Evolutionary conservation across 2,797 vertebrate genomes (phyloP).

Genomic region (Scomberomorus guttatus): DNA sequence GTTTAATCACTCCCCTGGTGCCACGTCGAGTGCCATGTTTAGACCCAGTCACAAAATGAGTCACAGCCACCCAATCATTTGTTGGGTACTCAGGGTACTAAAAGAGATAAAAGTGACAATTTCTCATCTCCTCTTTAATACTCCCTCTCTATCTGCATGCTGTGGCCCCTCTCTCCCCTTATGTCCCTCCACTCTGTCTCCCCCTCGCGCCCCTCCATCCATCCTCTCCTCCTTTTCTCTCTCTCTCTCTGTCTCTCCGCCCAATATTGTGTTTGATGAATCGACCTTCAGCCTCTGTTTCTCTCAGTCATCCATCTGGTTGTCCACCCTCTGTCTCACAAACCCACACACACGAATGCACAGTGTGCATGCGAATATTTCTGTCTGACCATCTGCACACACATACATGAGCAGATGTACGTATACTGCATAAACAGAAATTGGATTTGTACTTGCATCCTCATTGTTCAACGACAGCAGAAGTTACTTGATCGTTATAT

Average conservation of each 20-base stretch:
- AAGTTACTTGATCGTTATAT: neutral
- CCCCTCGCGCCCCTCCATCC: slow-evolving; percentile 35
- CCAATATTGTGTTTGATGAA: slow-evolving; percentile 80
- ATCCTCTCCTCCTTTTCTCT: slow-evolving; percentile 46
- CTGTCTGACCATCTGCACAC: slow-evolving; percentile 39
- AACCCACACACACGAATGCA: slow-evolving; percentile 47
- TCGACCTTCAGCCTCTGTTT: slow-evolving; percentile 80
- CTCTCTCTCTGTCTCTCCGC: slow-evolving; percentile 50
- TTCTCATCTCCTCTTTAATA: slow-evolving; percentile 58
- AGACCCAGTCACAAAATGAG: slow-evolving; percentile 52
- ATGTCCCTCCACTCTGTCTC: slow-evolving; percentile 20
- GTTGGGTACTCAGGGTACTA: slow-evolving; percentile 63
- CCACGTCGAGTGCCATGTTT: slow-evolving; percentile 47
- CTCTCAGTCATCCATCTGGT: slow-evolving; percentile 81
- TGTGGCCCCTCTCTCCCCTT: slow-evolving; percentile 25
- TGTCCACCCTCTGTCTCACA: slow-evolving; percentile 81
- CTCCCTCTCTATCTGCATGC: slow-evolving; percentile 46
- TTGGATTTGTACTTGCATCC: neutral
- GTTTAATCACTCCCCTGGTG: slow-evolving; percentile 67
- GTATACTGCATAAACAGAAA: too few relatives aligned
- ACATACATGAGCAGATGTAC: neutral
- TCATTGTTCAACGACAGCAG: neutral
- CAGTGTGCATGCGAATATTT: slow-evolving; percentile 30
- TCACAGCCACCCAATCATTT: slow-evolving; percentile 48
- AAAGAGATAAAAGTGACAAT: slow-evolving; percentile 68